phyloP scores from a whole-genome alignment of 2,888 invertebrate species.

The Papilio gigon region DNA sequence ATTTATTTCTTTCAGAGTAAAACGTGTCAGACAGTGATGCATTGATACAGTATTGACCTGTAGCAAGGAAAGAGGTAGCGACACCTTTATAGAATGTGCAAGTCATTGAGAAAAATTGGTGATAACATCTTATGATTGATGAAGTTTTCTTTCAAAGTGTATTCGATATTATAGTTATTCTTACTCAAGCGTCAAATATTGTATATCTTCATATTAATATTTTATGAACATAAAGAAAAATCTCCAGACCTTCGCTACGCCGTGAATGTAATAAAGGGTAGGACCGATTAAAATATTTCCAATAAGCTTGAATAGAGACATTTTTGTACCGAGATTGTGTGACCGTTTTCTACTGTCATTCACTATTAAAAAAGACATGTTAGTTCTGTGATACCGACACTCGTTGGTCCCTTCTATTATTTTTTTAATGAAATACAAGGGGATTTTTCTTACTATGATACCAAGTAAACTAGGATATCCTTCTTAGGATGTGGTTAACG shows the following conservation, averaged over 20 bases:
- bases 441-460: too few species aligned
- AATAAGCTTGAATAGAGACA: too few species aligned
- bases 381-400: too few species aligned
- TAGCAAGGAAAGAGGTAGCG: neutral
- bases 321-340: too few species aligned
- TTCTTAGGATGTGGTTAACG: too few species aligned
- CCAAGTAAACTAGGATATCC: too few species aligned
- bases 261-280: neutral
- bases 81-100: neutral
- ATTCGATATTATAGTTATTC: neutral
- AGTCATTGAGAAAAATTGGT: constrained; percentile 12
- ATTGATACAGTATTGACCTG: neutral
- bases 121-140: constrained; percentile 11
- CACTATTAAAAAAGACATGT: too few species aligned
- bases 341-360: too few species aligned
- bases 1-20: neutral
- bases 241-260: neutral
- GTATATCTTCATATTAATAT: neutral
- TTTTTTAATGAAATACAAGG: too few species aligned
- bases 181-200: constrained; percentile 10
- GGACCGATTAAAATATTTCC: neutral
- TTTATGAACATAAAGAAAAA: neutral
- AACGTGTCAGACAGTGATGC: neutral
- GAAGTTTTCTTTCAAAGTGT: neutral
- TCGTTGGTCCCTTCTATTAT: too few species aligned